A percentile compares a stretch with the other conserved stretches of the same genome.
These are phyloP conservation scores for Phaetusa simplex DNA, from an alignment of 2,113 vertebrate species.

Conservation along the genomic window DNA sequence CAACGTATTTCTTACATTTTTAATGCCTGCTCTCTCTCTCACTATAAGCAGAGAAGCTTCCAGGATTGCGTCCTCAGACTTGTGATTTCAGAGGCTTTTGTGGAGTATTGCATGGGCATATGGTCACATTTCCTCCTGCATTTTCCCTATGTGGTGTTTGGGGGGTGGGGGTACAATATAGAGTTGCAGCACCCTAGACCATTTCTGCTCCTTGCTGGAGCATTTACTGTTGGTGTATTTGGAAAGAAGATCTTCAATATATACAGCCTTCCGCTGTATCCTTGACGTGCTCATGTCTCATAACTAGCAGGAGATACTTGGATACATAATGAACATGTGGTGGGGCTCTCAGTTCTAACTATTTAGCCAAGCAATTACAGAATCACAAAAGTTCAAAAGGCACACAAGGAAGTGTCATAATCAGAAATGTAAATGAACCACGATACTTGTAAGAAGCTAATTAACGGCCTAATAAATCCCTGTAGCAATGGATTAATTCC, in stretches of 20 bases:
- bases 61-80: not conserved
- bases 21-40: not conserved
- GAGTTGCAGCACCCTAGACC: not conserved
- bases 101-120: not conserved
- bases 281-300: not conserved
- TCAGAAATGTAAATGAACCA: conserved; percentile 40
- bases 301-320: not conserved
- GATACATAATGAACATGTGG: not conserved
- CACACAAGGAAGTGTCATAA: not conserved
- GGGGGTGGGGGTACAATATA: not conserved
- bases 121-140: not conserved
- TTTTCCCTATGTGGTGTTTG: not conserved
- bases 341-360: not conserved
- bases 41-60: not conserved
- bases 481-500: conserved; percentile 24
- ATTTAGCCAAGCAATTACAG: conserved; percentile 20
- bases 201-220: not conserved
- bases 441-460: conserved; percentile 26
- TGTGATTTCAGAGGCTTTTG: not conserved
- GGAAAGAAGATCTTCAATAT: not conserved
- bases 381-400: conserved; percentile 14
- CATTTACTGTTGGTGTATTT: not conserved
- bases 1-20: not conserved
- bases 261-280: not conserved
- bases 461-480: conserved; percentile 22